Evolutionary conservation across 2,888 invertebrate genomes (phyloP), one percentile per base, ranked within the genome.

Genomic region (Apocheima hispidaria): DNA sequence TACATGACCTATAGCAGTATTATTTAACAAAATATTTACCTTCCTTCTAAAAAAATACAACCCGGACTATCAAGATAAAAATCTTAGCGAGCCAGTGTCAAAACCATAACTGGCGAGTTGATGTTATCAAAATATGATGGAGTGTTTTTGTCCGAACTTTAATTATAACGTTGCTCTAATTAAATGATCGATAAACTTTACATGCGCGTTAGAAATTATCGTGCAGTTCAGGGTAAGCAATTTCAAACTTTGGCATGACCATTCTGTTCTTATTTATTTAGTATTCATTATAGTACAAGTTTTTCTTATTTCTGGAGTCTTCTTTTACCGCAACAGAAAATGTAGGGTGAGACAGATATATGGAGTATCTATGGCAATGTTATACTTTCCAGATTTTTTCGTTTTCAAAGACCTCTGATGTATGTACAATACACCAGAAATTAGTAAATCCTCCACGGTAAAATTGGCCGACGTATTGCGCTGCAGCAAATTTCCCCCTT

Each of bases 111-210:
- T 50, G 53, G 56, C 49, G 33, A 46, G n/a, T 60, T 36, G 63
- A 64, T 64, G 20, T 60, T 64, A 64, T 64, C 63, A 40, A 36
- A n/a, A 53, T 33, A 49, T 64, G 63, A 64, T 64, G 52, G 60
- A 64, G 60, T 60, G 63, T 64, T 64, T 64, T 64, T 64, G 53
- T 60, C 18, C 56, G 49, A 61, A 62, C 52, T 60, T 63, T 64
- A 64, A 64, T 64, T 57, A 64, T 53, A 55, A 64, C 50, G 38
- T 35, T 52, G 58, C 52, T 33, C 59, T 63, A 63, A 63, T 63
- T 63, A 63, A 40, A 26, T 33, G 43, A 60, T 56, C 59, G 52
- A 59, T 63, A 59, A 46, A 43, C 35, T 51, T 54, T 50, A 55
- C 51, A 41, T 41, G 28, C 20, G 40, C 16, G 49, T 43, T 55